Percentiles rank a stretch among this genome's conserved stretches.
phyloP scores from a whole-genome alignment of 1,140 invertebrate genomes.

The Drosophila ironensis region DNA sequence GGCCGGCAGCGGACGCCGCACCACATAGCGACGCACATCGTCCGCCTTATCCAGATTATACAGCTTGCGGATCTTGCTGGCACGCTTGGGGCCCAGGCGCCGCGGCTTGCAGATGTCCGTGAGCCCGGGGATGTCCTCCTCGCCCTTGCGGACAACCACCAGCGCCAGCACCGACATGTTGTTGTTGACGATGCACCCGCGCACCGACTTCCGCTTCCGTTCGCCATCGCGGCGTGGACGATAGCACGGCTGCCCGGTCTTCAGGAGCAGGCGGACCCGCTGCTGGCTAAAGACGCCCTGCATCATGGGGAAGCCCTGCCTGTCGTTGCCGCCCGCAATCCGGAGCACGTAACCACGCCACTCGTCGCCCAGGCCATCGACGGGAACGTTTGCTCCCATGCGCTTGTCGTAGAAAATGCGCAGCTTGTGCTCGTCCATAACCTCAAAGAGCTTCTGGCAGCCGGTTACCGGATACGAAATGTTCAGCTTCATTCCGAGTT shows the following conservation, averaged over 20 bases:
- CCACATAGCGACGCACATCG: conserved; percentile 98
- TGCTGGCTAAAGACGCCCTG: conserved; percentile 92
- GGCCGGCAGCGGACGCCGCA: conserved; percentile 93
- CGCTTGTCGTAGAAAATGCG: conserved; percentile 99
- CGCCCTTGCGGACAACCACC: conserved; percentile 97
- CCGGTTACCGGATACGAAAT: conserved; percentile 98
- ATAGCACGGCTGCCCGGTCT: conserved; percentile 99
- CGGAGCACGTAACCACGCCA: conserved; percentile 99
- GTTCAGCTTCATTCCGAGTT: conserved; percentile 91
- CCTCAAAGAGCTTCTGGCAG: conserved; percentile 98
- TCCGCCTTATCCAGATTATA: conserved; percentile 99
- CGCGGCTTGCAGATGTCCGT: conserved; percentile 97
- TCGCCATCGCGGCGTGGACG: conserved; percentile 97
- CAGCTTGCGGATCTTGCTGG: conserved; percentile 98
- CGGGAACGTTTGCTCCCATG: conserved; percentile 98
- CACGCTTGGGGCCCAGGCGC: conserved; percentile 98
- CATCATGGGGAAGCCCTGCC: conserved; percentile 99
- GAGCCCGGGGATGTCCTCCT: conserved; percentile 97
- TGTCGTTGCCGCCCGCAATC: conserved; percentile 99
- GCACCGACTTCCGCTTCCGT: conserved; percentile 98
- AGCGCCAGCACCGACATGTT: conserved; percentile 97
- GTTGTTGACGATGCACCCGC: conserved; percentile 98
- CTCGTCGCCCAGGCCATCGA: conserved; percentile 97
- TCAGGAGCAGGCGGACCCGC: conserved; percentile 96
- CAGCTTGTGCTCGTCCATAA: conserved; percentile 98